Base-by-base conservation (phyloP, 1,140 invertebrate species). In the Ceratina australensis region DNA sequence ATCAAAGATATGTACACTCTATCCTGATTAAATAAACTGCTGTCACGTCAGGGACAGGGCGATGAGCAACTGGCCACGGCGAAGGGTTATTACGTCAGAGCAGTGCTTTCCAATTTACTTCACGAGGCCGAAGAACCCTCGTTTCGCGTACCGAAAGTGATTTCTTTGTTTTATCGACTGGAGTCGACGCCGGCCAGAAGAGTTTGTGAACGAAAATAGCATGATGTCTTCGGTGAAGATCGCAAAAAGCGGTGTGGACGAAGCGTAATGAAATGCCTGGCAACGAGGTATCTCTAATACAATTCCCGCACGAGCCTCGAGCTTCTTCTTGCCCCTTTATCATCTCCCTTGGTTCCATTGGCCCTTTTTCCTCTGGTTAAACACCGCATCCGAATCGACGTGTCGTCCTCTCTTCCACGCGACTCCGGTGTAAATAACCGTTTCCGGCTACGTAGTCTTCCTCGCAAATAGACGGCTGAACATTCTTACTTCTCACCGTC, bases 281-380 rank as follows among this genome's bases (percentile, higher is more conserved):
- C 73, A 26, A 42, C 68, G 54, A 84, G 86, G 86, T 87, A 84
- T 84, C 80, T 81, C 66, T 82, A 78, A 87, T 79, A 73, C 67
- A 72, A 79, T 56, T 47, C 47, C 28, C 15, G 33, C 42, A 52
- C 42, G 50, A 67, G 13, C 69, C 42, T 57, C 56, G 22, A 72
- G 22, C 57, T 65, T 57, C 57, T 65, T 57, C 80, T 81, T 59
- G 20, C n/a, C 15, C 24, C 24, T 54, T 52, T 20, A 28, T 67
- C 12, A 13, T 26, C 12, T 16, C n/a, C 24, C 54, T 10, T 57
- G 50, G 20, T 16, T 20, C 22, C 26, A 16, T 18, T 28, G 0
- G 20, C 18, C 33, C 10, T n/a, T 73, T 69, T 52, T 52, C 74
- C 15, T 3, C n/a, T 1, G 66, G 12, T 22, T 66, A 81, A 68